phyloP scores from a whole-genome alignment of 2,888 invertebrate species.

The Aradus depressus region DNA sequence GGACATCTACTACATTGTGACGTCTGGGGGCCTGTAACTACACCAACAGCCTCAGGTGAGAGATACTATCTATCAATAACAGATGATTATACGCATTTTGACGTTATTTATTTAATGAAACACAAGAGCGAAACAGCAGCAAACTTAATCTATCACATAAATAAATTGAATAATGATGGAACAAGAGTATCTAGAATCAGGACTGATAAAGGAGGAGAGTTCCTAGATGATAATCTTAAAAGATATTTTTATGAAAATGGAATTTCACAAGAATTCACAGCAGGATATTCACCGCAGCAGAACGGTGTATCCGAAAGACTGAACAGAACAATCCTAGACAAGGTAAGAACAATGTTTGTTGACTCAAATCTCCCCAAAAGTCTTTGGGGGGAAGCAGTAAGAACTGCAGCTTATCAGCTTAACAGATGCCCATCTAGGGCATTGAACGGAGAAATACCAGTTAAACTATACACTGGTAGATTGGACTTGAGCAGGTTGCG shows the following conservation, averaged over 20 bases:
- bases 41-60: not conserved
- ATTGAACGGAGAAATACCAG: conserved; percentile 11
- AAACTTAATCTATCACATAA: no score
- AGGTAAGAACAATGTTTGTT: no score
- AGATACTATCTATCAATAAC: conserved; percentile 5
- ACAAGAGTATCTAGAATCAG: no score
- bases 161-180: no score
- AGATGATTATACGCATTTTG: conserved; percentile 4
- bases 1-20: conserved; percentile 12
- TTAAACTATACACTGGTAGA: conserved; percentile 10
- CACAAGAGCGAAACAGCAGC: no score
- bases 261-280: no score
- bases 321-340: no score
- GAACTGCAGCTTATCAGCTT: conserved; percentile 13
- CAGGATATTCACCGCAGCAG: no score
- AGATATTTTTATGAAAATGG: no score
- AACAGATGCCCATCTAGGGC: conserved; percentile 19
- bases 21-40: conserved; percentile 3
- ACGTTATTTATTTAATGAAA: not conserved
- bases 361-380: conserved; percentile 19
- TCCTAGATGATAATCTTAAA: no score
- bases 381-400: conserved; percentile 20
- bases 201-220: no score
- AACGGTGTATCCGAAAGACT: no score
- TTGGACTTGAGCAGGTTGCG: conserved; percentile 7